These are phyloP conservation scores for Anguilla japonica DNA, from an alignment of 2,113 vertebrate genomes.

Conservation along the genomic window DNA sequence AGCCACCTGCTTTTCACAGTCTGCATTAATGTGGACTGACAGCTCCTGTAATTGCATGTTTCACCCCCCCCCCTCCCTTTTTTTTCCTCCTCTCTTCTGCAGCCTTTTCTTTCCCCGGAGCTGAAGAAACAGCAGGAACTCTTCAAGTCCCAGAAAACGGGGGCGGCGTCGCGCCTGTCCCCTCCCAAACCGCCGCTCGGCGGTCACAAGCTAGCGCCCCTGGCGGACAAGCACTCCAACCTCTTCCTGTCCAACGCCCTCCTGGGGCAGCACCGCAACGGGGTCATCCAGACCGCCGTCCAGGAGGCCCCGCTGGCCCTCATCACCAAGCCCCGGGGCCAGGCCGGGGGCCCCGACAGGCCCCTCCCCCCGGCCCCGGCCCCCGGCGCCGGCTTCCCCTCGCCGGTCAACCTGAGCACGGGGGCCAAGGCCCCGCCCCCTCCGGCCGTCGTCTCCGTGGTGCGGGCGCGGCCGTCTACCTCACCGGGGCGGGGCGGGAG, in stretches of 20 bases:
- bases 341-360: conserved; percentile 75
- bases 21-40: conserved; percentile 67
- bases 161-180: conserved; percentile 62
- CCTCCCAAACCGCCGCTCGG: conserved; percentile 74
- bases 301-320: conserved; percentile 94
- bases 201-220: conserved; percentile 71
- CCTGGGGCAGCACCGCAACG: conserved; percentile 90
- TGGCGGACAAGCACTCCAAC: conserved; percentile 88
- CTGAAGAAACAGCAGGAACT: conserved; percentile 85
- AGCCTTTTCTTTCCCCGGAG: conserved; percentile 77
- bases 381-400: conserved; percentile 70
- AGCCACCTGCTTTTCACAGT: conserved; percentile 67
- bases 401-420: conserved; percentile 88
- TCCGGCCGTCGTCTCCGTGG: conserved; percentile 53
- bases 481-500: conserved; percentile 78
- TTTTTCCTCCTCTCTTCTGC: conserved; percentile 46
- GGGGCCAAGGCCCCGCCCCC: conserved; percentile 40
- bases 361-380: conserved; percentile 63
- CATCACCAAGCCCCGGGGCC: conserved; percentile 88
- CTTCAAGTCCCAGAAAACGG: conserved; percentile 86
- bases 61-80: conserved; percentile 36
- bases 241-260: conserved; percentile 93
- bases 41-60: conserved; percentile 69
- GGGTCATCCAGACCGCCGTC: conserved; percentile 92
- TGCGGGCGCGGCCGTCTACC: conserved; percentile 74